Evolutionary conservation across 2,113 vertebrate genomes (phyloP).

Genomic region (Greenwoodochromis staneri): DNA sequence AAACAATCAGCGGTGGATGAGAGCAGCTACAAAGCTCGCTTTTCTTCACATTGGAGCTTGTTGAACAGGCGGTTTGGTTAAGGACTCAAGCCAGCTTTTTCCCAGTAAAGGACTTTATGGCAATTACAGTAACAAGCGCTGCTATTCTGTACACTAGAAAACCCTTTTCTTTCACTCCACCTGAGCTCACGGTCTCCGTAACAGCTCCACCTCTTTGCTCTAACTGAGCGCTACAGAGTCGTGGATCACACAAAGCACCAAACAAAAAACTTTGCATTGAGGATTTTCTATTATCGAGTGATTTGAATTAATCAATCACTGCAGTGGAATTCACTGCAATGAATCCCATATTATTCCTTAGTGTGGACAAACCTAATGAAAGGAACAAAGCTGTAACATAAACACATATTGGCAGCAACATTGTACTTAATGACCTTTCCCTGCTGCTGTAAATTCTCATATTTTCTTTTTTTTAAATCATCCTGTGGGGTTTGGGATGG

Average conservation of each 20-base stretch:
- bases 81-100: not conserved
- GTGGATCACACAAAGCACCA: not conserved
- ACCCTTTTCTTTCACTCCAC: not conserved
- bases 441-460: not conserved
- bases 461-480: not conserved
- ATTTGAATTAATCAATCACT: not conserved
- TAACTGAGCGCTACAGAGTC: not conserved
- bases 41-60: not conserved
- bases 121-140: not conserved
- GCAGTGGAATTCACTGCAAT: not conserved
- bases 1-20: not conserved
- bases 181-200: not conserved
- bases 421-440: not conserved
- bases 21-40: not conserved
- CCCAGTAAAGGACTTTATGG: not conserved
- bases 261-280: not conserved
- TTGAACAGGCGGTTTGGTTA: not conserved
- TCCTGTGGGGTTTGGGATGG: not conserved
- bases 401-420: not conserved
- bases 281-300: not conserved
- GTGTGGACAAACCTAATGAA: not conserved
- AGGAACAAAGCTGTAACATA: not conserved
- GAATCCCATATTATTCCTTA: not conserved
- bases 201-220: not conserved
- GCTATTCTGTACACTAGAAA: not conserved